Conservation (phyloP, 2,113 vertebrate genomes). For the Scopus umbretta region DNA sequence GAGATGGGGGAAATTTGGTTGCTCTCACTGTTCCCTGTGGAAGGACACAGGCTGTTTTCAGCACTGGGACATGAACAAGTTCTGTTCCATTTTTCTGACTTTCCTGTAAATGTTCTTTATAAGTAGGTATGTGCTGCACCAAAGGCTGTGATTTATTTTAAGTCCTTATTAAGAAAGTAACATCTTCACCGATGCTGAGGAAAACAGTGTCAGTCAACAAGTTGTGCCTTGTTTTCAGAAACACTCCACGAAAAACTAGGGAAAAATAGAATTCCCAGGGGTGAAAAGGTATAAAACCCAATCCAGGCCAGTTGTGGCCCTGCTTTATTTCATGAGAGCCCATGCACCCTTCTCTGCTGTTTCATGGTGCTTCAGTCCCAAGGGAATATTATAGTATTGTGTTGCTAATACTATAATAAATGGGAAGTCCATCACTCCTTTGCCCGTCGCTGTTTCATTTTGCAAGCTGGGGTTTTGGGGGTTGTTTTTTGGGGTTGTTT, state of each 20-base stretch:
- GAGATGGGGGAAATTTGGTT: background rate
- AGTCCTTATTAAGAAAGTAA: background rate
- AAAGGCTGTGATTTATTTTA: conserved; percentile 48
- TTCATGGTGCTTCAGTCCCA: background rate
- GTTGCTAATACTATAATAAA: background rate
- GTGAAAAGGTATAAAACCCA: background rate
- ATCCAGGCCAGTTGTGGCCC: background rate
- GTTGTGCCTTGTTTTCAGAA: conserved; percentile 66
- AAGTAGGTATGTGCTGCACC: conserved; percentile 52
- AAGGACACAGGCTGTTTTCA: conserved; percentile 1
- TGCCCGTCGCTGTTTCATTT: background rate
- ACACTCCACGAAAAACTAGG: background rate
- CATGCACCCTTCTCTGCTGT: background rate
- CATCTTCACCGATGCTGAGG: conserved; percentile 4
- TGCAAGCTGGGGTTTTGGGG: no score
- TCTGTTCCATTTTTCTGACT: background rate
- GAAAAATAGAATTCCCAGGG: background rate
- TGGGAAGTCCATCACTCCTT: background rate
- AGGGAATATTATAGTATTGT: background rate
- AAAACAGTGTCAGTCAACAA: conserved; percentile 17
- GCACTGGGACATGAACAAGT: background rate
- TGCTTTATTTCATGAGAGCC: background rate
- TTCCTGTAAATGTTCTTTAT: conserved; percentile 13
- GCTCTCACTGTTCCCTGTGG: background rate
- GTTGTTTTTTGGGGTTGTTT: no score